phyloP scores from a whole-genome alignment of 1,140 invertebrate genomes.

The Paracyclopina nana region DNA sequence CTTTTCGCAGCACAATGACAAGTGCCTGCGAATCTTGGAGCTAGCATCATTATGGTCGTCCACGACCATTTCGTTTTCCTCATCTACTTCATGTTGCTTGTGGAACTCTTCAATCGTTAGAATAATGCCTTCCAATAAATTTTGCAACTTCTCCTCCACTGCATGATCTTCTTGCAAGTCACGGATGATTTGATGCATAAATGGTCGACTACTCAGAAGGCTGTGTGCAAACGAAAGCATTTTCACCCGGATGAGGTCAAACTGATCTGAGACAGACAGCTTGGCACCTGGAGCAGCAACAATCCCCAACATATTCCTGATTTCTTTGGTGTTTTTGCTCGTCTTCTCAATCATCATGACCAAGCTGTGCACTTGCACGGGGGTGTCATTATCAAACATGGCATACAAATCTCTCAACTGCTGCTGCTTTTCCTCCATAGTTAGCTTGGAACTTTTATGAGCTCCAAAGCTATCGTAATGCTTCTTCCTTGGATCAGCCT shows the following conservation, averaged over 20 bases:
- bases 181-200: neutral
- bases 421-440: neutral
- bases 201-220: neutral
- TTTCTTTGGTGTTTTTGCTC: neutral
- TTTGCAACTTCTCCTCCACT: neutral
- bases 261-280: neutral
- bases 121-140: neutral
- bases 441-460: neutral
- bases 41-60: neutral
- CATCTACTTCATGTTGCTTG: too few relatives aligned
- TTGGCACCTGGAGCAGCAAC: neutral
- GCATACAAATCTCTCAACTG: neutral
- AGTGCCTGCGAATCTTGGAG: conserved; percentile 5
- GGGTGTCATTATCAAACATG: neutral
- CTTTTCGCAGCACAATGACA: neutral
- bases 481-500: neutral
- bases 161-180: neutral
- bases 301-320: neutral
- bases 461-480: neutral
- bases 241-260: conserved; percentile 5
- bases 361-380: neutral
- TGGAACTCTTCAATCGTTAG: neutral
- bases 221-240: neutral
- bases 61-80: too few relatives aligned
- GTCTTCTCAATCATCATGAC: neutral